phyloP scores from a whole-genome alignment of 2,888 invertebrate species.

The Abscondita cerata region DNA sequence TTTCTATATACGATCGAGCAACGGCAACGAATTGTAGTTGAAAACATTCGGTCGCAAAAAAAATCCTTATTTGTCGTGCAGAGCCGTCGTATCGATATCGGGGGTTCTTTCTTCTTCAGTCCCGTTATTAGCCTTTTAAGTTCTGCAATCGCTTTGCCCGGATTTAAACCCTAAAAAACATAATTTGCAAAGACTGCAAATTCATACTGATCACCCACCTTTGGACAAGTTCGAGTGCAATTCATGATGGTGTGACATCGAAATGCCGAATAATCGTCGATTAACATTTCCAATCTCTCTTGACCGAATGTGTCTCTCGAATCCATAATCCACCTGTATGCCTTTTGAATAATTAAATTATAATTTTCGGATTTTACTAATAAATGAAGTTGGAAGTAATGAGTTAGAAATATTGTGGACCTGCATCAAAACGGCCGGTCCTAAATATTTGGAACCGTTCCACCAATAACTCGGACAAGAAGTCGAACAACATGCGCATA shows the following conservation, averaged over 20 bases:
- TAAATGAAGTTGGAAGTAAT: neutral
- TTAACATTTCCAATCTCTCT: constrained; percentile 79
- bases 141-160: constrained; percentile 94
- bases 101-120: constrained; percentile 81
- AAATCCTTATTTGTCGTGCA: too few relatives aligned
- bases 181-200: constrained; percentile 24
- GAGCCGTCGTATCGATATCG: constrained; percentile 50
- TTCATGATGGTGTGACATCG: constrained; percentile 98
- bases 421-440: constrained; percentile 99
- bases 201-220: constrained; percentile 59
- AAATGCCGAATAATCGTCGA: constrained; percentile 91
- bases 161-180: constrained; percentile 80
- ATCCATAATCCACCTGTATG: constrained; percentile 98
- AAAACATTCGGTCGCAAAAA: too few relatives aligned
- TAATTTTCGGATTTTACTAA: too few relatives aligned
- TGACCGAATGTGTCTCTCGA: constrained; percentile 85
- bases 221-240: constrained; percentile 94
- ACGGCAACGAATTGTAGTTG: too few relatives aligned
- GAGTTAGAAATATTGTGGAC: constrained; percentile 47
- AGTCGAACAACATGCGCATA: constrained; percentile 97
- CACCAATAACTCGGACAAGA: constrained; percentile 99
- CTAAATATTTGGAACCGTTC: constrained; percentile 97
- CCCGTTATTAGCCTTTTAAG: constrained; percentile 93
- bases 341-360: constrained; percentile 61
- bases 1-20: too few relatives aligned